These are phyloP conservation scores for Nomada hirtipes DNA, from an alignment of 2,888 invertebrate species.

Conservation along the genomic window DNA sequence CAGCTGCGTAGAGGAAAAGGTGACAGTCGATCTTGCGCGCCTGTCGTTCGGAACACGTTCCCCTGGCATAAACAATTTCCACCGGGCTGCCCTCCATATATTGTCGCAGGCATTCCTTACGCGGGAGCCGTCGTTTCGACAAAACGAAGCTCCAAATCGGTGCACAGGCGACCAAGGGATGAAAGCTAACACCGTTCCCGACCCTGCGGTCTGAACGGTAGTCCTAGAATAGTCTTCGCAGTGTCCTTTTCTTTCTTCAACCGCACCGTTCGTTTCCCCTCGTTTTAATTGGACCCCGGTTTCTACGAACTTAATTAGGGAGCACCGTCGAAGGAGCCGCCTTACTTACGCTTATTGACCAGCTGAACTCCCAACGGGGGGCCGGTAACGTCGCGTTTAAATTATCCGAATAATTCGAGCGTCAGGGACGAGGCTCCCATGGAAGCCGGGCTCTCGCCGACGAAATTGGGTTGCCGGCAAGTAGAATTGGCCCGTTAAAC, in stretches of 20 bases:
- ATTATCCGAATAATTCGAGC: constrained; percentile 55
- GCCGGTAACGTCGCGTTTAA: constrained; percentile 36
- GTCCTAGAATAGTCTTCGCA: not conserved
- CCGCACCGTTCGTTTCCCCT: not conserved
- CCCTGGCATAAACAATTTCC: not conserved
- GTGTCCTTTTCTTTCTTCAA: not conserved
- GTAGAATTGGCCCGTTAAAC: constrained; percentile 44
- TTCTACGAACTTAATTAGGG: constrained; percentile 48
- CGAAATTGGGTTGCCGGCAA: constrained; percentile 47
- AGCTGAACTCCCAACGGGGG: constrained; percentile 7
- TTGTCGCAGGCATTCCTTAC: not conserved
- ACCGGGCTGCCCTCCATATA: not conserved
- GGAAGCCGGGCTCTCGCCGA: constrained; percentile 37
- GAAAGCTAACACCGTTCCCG: constrained; percentile 6
- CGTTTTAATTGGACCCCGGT: constrained; percentile 39
- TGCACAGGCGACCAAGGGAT: not conserved
- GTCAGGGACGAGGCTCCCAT: constrained; percentile 26
- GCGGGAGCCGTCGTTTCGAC: not conserved
- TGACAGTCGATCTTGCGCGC: not conserved
- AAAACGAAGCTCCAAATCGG: not conserved
- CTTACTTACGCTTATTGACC: constrained; percentile 39
- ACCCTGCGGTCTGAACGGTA: not conserved
- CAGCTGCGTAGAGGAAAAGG: not conserved
- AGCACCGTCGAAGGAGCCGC: constrained; percentile 24
- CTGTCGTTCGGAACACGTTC: not conserved